phyloP scores from a whole-genome alignment of 2,888 invertebrate species.

The Spodoptera littoralis region DNA sequence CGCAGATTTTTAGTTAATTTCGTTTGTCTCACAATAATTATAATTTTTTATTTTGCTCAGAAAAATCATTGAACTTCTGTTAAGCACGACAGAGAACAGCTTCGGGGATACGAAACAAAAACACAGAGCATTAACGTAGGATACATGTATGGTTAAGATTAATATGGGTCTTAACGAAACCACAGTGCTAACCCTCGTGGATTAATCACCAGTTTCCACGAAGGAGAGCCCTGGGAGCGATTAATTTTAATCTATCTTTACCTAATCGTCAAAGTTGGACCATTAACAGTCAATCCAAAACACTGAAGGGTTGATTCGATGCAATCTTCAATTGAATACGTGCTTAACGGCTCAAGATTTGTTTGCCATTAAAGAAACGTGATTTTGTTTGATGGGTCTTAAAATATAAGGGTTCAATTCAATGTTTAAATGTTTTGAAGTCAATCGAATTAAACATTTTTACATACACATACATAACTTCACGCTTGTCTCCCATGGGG shows the following conservation, averaged over 20 bases:
- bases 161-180: conserved; percentile 54
- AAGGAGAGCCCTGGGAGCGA: conserved; percentile 65
- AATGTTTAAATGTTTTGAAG: no score
- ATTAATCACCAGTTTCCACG: conserved; percentile 63
- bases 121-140: conserved; percentile 13
- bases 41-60: no score
- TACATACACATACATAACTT: no score
- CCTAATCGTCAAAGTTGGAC: conserved; percentile 78
- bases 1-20: no score
- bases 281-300: conserved; percentile 80
- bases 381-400: neutral
- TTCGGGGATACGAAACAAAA: neutral
- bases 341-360: conserved; percentile 21
- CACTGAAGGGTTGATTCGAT: conserved; percentile 50
- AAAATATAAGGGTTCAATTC: neutral
- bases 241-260: conserved; percentile 80
- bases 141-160: conserved; percentile 49
- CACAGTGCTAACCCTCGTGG: conserved; percentile 60
- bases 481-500: no score
- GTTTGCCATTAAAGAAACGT: neutral
- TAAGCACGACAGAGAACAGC: neutral
- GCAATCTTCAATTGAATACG: conserved; percentile 49
- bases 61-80: neutral
- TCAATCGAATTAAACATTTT: no score
- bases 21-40: no score